Evolutionary conservation across 2,888 invertebrate species (phyloP).

Genomic region (Scaptomyza cyrtandrae): DNA sequence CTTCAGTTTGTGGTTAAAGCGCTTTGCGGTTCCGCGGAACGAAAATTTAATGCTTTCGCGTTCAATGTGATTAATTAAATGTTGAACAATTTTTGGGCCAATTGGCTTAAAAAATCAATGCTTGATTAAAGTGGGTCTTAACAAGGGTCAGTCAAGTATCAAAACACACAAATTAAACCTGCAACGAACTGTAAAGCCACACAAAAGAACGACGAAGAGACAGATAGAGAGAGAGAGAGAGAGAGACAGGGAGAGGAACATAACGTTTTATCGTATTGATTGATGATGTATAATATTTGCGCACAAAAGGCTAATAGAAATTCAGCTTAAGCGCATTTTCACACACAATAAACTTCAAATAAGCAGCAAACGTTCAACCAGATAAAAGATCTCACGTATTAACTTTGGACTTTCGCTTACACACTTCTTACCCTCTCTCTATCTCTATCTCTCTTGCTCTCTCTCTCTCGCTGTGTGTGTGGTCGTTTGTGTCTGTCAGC

Average conservation of each 20-base stretch:
- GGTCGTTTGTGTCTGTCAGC: conserved; percentile 3
- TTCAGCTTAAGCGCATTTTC: conserved; percentile 80
- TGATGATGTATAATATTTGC: conserved; percentile 80
- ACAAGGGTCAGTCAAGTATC: conserved; percentile 6
- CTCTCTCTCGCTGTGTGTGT: conserved; percentile 1
- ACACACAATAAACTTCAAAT: conserved; percentile 82
- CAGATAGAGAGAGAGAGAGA: too few relatives aligned
- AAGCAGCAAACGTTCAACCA: conserved; percentile 60
- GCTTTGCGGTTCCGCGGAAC: conserved; percentile 40
- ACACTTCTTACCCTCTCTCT: background rate
- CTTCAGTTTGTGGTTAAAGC: conserved; percentile 24
- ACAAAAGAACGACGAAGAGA: conserved; percentile 1
- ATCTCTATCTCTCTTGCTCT: too few relatives aligned
- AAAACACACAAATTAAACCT: conserved; percentile 42
- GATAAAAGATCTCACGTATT: conserved; percentile 66
- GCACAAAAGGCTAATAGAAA: conserved; percentile 80
- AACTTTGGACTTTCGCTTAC: conserved; percentile 28
- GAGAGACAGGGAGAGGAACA: background rate
- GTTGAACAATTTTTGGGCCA: conserved; percentile 17
- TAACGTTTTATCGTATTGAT: conserved; percentile 77
- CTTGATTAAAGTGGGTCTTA: conserved; percentile 1
- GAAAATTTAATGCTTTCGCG: conserved; percentile 34
- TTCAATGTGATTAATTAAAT: conserved; percentile 61
- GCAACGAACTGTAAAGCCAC: conserved; percentile 30
- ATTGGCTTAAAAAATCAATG: conserved; percentile 27